phyloP scores from a whole-genome alignment of 2,113 vertebrate genomes.

The Sisor rabdophorus region DNA sequence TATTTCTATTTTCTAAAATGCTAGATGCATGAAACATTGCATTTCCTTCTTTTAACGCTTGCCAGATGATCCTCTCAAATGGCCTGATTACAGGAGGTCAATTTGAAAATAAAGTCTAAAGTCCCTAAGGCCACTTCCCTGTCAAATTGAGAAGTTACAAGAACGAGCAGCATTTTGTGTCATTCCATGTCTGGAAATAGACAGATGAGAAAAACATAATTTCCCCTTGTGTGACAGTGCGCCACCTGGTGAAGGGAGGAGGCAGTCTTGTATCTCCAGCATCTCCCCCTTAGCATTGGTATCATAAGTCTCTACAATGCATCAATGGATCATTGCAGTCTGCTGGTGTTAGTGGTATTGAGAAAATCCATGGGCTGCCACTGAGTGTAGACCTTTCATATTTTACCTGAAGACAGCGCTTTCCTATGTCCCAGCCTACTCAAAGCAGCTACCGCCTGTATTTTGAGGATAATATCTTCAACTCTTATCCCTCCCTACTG shows the following conservation, averaged over 20 bases:
- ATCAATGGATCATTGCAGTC: slow-evolving; percentile 74
- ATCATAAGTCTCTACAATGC: slow-evolving; percentile 74
- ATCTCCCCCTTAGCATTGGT: slow-evolving; percentile 76
- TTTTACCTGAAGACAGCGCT: slow-evolving; percentile 71
- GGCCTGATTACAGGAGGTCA: slow-evolving; percentile 77
- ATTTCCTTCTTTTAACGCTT: slow-evolving; percentile 31
- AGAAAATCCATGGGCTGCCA: slow-evolving; percentile 77
- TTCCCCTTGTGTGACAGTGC: slow-evolving; percentile 49
- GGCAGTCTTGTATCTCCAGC: slow-evolving; percentile 67
- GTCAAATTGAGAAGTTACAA: slow-evolving; percentile 75
- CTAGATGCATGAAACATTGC: too few relatives aligned
- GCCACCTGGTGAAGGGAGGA: slow-evolving; percentile 50
- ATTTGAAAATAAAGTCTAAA: slow-evolving; percentile 74
- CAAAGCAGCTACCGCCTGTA: slow-evolving; percentile 62
- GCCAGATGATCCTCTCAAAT: slow-evolving; percentile 50
- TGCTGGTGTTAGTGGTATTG: slow-evolving; percentile 73
- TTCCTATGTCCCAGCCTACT: slow-evolving; percentile 67
- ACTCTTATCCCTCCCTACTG: slow-evolving; percentile 65
- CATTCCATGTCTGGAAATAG: slow-evolving; percentile 45
- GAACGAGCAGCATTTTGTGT: slow-evolving; percentile 64
- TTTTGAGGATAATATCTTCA: slow-evolving; percentile 79
- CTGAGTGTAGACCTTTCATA: slow-evolving; percentile 70
- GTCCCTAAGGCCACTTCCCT: slow-evolving; percentile 71
- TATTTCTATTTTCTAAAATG: background rate
- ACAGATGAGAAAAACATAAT: slow-evolving; percentile 59